Evolutionary conservation across 92 coral and sea anemone species (phyloP), one percentile per base, ranked within the genome.

Genomic region (Porites cylindrica): DNA sequence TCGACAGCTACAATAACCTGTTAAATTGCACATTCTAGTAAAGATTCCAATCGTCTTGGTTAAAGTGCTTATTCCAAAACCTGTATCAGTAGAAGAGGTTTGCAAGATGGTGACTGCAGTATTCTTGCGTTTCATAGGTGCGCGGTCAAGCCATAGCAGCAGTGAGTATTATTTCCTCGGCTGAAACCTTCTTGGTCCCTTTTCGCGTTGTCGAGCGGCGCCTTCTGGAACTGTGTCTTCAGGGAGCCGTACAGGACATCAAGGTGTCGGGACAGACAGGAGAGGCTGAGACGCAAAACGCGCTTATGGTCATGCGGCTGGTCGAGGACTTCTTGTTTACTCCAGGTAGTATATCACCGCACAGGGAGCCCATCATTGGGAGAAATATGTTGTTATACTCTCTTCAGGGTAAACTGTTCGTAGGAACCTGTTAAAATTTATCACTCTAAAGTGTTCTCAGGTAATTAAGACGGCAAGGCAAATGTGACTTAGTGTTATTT

Each of bases 301-400:
- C 98, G 54, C 93, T 97, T n/a, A 96, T 95, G 90, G 94, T 95
- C 14, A 97, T 95, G 93, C 91, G 96, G 75, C 90, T 97, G 1
- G 94, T 97, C 43, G 97, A 95, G 62, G 99, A 97, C 83, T 97
- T 97, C 89, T 85, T 97, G 16, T 97, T 97, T 77, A 93, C 99
- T 0, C 90, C 99, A 90, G 99, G 99, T 95, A 77, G 17, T 51
- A 13, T n/a, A 19, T 60, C 59, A 51, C n/a, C 6, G 47, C 23
- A 47, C 14, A 47, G 19, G 38, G 10, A 38, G 47, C 47, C 47
- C 47, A 38, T 38, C 47, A 38, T 38, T 38, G 3, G 47, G 47
- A 38, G 47, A 3, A 38, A 3, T 38, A 38, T 38, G 47, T 38
- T 38, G 47, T 38, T 38, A 38, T 38, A 38, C 47, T 38, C 47